Percentiles rank a stretch among this genome's conserved stretches.
Conservation (phyloP, 2,888 invertebrate species). For the Agrotis segetum region DNA sequence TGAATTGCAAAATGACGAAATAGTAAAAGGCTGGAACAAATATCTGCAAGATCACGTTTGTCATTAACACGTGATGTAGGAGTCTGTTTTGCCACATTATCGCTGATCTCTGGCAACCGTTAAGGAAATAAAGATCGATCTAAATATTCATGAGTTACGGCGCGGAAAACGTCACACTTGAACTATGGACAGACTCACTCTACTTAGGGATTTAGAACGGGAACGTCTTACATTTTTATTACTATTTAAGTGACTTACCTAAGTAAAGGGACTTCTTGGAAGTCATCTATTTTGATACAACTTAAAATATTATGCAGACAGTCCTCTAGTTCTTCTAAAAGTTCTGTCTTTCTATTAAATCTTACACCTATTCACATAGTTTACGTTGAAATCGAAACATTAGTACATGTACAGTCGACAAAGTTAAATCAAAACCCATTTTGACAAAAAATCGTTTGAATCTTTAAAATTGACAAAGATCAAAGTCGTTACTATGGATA, state of each 20-base stretch:
- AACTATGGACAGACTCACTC: slow-evolving; percentile 7
- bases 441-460: too few relatives aligned
- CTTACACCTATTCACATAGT: slow-evolving; percentile 8
- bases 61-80: slow-evolving; percentile 46
- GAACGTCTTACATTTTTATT: slow-evolving; percentile 22
- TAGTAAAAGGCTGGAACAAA: slow-evolving; percentile 50
- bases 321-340: not conserved
- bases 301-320: not conserved
- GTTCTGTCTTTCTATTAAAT: slow-evolving; percentile 9
- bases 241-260: slow-evolving; percentile 22
- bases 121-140: slow-evolving; percentile 33
- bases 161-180: slow-evolving; percentile 35
- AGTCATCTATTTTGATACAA: not conserved
- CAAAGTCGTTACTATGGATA: too few relatives aligned
- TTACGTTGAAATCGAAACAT: slow-evolving; percentile 36
- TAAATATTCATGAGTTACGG: slow-evolving; percentile 38
- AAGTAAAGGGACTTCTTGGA: slow-evolving; percentile 13
- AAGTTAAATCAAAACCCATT: too few relatives aligned
- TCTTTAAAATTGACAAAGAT: too few relatives aligned
- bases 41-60: slow-evolving; percentile 50
- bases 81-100: slow-evolving; percentile 44
- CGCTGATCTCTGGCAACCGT: slow-evolving; percentile 29
- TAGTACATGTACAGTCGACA: slow-evolving; percentile 36
- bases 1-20: slow-evolving; percentile 35
- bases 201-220: slow-evolving; percentile 34